These are phyloP conservation scores for Heliocidaris tuberculata DNA, from an alignment of 35 echinoderm and acorn worm genomes.

Conservation along the genomic window DNA sequence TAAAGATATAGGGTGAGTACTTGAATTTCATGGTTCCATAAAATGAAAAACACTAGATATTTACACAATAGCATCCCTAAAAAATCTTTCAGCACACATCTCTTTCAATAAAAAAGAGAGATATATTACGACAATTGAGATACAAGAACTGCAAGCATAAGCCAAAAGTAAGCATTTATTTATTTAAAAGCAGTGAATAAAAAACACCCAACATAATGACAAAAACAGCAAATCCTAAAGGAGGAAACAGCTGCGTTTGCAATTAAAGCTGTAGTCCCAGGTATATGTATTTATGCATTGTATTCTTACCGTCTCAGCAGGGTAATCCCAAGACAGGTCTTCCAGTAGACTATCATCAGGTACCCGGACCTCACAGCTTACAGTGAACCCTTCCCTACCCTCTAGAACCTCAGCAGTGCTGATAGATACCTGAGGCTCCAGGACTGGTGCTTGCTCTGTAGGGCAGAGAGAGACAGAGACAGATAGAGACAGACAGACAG, in stretches of 20 bases:
- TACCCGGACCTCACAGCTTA: slow-evolving; percentile 67
- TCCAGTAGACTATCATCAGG: slow-evolving; percentile 40
- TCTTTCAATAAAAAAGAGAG: slow-evolving; percentile 4
- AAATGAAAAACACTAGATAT: neutral
- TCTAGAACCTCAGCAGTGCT: slow-evolving; percentile 70
- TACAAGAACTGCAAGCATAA: neutral
- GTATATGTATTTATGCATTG: neutral
- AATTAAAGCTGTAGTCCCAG: neutral
- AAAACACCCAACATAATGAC: neutral
- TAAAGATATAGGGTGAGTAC: neutral
- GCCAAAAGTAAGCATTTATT: neutral
- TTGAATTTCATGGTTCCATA: neutral
- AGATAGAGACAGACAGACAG: neutral
- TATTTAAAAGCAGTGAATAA: neutral
- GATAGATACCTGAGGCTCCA: slow-evolving; percentile 58
- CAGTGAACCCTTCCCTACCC: slow-evolving; percentile 70
- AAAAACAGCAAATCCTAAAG: neutral
- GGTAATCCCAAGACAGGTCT: slow-evolving; percentile 76
- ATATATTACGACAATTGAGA: neutral
- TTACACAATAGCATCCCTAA: neutral
- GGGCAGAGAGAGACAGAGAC: neutral
- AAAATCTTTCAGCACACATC: slow-evolving; percentile 1
- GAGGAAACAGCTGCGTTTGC: neutral
- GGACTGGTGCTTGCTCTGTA: slow-evolving; percentile 59
- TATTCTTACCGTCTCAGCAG: slow-evolving; percentile 69